Conservation (phyloP, 2,113 vertebrate species). For the Aegithalos caudatus region DNA sequence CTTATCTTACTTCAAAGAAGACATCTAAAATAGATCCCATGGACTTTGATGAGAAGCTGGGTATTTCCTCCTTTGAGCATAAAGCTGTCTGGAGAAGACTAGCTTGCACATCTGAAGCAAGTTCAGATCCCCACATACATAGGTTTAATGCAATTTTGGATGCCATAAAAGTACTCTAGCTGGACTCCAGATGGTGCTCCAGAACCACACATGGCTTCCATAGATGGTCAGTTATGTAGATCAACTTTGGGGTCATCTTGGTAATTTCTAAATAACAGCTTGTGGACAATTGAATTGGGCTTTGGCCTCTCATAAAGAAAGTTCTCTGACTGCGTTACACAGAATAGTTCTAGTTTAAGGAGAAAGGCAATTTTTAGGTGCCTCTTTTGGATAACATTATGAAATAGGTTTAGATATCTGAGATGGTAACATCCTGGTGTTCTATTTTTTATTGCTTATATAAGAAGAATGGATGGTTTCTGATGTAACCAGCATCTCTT, state of each 20-base stretch:
- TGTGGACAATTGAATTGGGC: not conserved
- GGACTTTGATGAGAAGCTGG: not conserved
- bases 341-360: not conserved
- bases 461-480: not conserved
- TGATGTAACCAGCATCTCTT: not conserved
- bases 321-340: not conserved
- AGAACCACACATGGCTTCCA: not conserved
- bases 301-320: not conserved
- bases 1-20: not conserved
- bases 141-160: not conserved
- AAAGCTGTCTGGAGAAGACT: not conserved
- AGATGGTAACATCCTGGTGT: not conserved
- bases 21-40: not conserved
- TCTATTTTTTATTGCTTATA: not conserved
- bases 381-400: not conserved
- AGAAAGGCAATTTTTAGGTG: not conserved
- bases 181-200: not conserved
- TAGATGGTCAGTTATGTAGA: not conserved
- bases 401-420: not conserved
- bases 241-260: not conserved
- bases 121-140: not conserved
- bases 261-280: not conserved
- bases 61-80: not conserved
- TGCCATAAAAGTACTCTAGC: not conserved
- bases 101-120: not conserved